These are phyloP conservation scores for Silurus meridionalis DNA, from an alignment of 2,113 vertebrate species.

Conservation along the genomic window DNA sequence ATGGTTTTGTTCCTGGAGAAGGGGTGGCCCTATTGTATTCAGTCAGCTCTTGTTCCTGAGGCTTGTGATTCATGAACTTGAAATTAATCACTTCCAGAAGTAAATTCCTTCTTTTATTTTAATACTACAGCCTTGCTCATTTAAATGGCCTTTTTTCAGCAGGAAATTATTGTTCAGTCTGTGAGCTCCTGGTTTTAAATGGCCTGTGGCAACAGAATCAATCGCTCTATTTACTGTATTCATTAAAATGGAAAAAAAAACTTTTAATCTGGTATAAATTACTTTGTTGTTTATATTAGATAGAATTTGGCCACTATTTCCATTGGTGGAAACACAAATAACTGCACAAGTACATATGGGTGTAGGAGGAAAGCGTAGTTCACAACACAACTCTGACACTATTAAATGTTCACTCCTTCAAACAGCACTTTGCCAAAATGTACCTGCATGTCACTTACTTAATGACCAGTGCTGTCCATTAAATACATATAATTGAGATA, in stretches of 20 bases:
- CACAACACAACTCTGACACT: not conserved
- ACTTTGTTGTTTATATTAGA: not conserved
- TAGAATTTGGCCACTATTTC: not conserved
- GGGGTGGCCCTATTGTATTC: not conserved
- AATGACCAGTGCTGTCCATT: not conserved
- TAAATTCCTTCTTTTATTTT: not conserved
- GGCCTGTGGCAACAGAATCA: not conserved
- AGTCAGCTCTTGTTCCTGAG: not conserved
- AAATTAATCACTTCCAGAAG: slow-evolving; percentile 18
- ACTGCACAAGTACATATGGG: not conserved
- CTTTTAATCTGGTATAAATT: not conserved
- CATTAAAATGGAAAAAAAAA: not conserved
- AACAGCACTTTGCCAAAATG: no score
- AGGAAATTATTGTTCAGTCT: slow-evolving; percentile 2
- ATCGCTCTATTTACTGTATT: not conserved
- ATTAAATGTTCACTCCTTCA: not conserved
- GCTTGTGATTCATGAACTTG: not conserved
- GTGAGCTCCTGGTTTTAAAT: not conserved
- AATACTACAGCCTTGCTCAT: not conserved
- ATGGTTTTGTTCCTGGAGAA: not conserved
- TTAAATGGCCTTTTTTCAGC: not conserved
- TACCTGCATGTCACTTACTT: not conserved
- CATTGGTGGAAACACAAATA: not conserved
- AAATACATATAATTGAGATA: no score
- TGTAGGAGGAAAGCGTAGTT: not conserved